A percentile compares a stretch with the other conserved stretches of the same genome.
phyloP scores from a whole-genome alignment of 2,113 vertebrate species.

The Pao palembangensis region DNA sequence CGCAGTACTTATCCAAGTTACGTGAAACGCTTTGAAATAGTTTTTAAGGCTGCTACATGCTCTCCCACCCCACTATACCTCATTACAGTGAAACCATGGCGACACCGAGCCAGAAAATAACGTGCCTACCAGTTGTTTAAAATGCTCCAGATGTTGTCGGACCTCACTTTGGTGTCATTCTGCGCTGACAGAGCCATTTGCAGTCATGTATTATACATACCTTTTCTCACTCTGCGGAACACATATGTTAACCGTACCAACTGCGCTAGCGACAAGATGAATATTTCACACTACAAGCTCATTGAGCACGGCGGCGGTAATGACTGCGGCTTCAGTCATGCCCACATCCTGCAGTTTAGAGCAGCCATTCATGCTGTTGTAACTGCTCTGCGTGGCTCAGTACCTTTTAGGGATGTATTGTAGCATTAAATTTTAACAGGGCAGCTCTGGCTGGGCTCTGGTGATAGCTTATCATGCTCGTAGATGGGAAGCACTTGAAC shows the following conservation, averaged over 20 bases:
- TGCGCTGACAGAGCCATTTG: background rate
- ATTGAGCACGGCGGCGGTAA: conserved; percentile 8
- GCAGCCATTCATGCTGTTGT: conserved; percentile 27
- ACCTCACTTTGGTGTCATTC: background rate
- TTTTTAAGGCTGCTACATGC: too few species aligned
- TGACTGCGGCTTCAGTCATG: conserved; percentile 13
- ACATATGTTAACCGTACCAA: conserved; percentile 17
- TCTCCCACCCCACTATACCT: too few species aligned
- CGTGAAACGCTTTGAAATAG: too few species aligned
- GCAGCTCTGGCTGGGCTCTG: conserved; percentile 38
- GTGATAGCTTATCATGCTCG: conserved; percentile 63
- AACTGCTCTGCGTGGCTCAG: conserved; percentile 22
- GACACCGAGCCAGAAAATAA: background rate
- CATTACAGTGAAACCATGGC: background rate
- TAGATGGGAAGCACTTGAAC: conserved; percentile 55
- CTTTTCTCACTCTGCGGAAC: conserved; percentile 18
- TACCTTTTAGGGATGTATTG: conserved; percentile 43
- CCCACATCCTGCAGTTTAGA: conserved; percentile 24
- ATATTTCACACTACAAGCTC: conserved; percentile 42
- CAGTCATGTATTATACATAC: conserved; percentile 26
- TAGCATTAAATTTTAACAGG: conserved; percentile 54
- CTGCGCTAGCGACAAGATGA: conserved; percentile 29
- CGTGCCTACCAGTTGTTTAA: background rate
- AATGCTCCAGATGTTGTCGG: background rate
- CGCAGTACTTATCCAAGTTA: too few species aligned